Percentiles rank a stretch among this genome's conserved stretches.
Evolutionary conservation across 2,888 invertebrate genomes (phyloP).

Genomic region (Caenorhabditis sp.): DNA sequence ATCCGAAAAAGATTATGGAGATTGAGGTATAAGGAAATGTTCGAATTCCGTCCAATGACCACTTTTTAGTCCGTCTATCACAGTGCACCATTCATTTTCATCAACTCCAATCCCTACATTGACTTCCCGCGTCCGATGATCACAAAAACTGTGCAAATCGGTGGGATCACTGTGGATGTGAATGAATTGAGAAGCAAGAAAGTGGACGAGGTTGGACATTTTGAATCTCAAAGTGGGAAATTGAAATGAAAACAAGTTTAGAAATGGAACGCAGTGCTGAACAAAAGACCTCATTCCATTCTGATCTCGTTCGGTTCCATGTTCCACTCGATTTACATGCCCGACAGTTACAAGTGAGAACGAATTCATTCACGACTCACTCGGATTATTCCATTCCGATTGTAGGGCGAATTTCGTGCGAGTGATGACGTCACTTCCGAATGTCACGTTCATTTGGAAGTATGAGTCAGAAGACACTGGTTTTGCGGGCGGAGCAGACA

Average conservation of each 20-base stretch:
- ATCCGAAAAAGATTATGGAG: constrained; percentile 21
- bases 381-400: too few species aligned
- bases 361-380: not conserved
- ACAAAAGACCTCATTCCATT: constrained; percentile 20
- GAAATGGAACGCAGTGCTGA: constrained; percentile 26
- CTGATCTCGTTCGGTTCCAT: constrained; percentile 47
- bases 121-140: constrained; percentile 50
- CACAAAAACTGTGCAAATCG: constrained; percentile 48
- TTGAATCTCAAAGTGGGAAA: too few species aligned
- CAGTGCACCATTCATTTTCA: constrained; percentile 31
- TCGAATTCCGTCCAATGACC: not conserved
- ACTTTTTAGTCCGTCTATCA: constrained; percentile 10
- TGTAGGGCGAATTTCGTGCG: constrained; percentile 29
- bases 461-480: constrained; percentile 54
- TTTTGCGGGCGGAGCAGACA: constrained; percentile 39
- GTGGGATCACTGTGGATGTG: constrained; percentile 44
- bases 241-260: not conserved
- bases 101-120: constrained; percentile 51
- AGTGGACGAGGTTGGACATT: constrained; percentile 11
- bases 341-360: constrained; percentile 37
- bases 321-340: constrained; percentile 40
- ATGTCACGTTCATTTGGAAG: constrained; percentile 66
- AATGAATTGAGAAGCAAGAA: constrained; percentile 18
- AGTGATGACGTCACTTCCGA: constrained; percentile 48
- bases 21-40: not conserved